These are phyloP conservation scores for Scarus forsteni DNA, from an alignment of 2,797 vertebrate genomes.

Conservation along the genomic window DNA sequence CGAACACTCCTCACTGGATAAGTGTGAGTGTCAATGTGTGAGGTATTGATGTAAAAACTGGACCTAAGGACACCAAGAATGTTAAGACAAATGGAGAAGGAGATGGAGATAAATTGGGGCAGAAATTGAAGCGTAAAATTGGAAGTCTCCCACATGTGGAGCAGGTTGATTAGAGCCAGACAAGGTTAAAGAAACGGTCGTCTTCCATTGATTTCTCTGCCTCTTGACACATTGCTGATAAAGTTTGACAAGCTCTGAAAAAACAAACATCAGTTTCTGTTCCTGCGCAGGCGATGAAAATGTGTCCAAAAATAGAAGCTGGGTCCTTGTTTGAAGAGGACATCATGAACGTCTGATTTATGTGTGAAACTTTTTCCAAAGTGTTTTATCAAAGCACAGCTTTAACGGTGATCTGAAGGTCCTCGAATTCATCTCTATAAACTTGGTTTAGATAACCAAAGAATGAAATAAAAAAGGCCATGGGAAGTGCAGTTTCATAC, in stretches of 20 bases:
- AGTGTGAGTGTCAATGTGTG: background rate
- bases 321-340: too few species aligned
- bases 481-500: too few species aligned
- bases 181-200: conserved; percentile 8
- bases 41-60: background rate
- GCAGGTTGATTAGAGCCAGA: conserved; percentile 23
- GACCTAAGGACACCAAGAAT: background rate
- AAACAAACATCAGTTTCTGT: background rate
- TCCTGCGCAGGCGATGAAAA: background rate
- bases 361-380: background rate
- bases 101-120: background rate
- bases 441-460: too few species aligned
- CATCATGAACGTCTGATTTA: background rate
- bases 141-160: background rate
- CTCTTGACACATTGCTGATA: background rate
- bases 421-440: too few species aligned
- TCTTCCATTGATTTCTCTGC: background rate
- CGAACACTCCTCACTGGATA: background rate
- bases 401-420: too few species aligned
- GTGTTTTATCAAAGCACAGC: too few species aligned
- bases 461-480: too few species aligned
- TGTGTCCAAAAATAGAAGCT: too few species aligned
- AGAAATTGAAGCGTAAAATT: background rate
- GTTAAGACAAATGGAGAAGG: background rate
- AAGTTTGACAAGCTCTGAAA: background rate